Evolutionary conservation across 2,888 invertebrate genomes (phyloP).

Genomic region (Barypeithes pellucidus): DNA sequence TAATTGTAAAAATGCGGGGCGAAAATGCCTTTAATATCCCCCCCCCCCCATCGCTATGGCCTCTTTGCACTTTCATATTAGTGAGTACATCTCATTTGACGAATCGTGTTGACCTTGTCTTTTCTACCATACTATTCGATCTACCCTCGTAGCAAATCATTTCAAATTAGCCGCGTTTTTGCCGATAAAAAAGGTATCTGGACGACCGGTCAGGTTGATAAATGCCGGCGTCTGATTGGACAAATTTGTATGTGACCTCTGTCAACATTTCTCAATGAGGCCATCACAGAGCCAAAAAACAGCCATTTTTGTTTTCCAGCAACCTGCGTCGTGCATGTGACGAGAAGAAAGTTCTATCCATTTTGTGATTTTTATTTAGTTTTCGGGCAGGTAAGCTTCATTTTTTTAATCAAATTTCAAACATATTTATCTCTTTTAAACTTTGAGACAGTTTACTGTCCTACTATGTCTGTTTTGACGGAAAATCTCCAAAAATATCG

Average conservation of each 20-base stretch:
- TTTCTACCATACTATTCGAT: background rate
- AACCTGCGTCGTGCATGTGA: background rate
- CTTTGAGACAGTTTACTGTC: background rate
- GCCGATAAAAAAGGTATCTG: constrained; percentile 8
- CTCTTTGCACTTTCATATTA: too few species aligned
- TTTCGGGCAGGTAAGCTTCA: constrained; percentile 8
- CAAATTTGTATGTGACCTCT: background rate
- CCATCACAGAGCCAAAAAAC: background rate
- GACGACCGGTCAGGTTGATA: background rate
- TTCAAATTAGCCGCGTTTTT: constrained; percentile 14
- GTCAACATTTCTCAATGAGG: background rate
- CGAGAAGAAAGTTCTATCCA: background rate
- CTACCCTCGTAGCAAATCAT: background rate
- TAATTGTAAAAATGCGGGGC: too few species aligned
- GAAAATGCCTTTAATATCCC: too few species aligned
- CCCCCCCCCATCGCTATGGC: too few species aligned
- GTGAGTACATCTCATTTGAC: too few species aligned
- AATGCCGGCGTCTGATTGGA: background rate
- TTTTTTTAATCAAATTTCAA: background rate
- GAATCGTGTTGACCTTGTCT: too few species aligned
- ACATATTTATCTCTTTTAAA: background rate
- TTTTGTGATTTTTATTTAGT: background rate
- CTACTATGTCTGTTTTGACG: background rate
- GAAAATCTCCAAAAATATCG: background rate
- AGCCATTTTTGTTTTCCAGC: constrained; percentile 11